Base-by-base conservation (phyloP, 2,113 vertebrate genomes). In the Circaetus cinerascens region DNA sequence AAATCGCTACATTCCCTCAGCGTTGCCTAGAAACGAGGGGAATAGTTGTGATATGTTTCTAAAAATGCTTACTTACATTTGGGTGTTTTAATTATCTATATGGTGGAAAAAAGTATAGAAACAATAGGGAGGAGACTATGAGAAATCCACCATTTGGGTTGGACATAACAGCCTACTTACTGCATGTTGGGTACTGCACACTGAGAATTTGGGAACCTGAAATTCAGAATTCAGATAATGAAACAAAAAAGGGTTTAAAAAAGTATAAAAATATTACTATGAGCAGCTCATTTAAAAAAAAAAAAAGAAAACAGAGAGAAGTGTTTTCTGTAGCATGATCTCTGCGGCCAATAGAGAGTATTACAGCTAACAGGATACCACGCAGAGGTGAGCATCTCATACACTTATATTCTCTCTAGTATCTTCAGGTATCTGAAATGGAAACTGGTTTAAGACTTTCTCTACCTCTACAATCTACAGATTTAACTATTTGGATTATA, bases 1-100 rank as follows among this genome's bases (percentile, higher is more conserved):
- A 93, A 95, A 95, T 81, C 14, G n/a, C 68, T 92, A 74, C 63
- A 71, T 90, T 94, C 92, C 74, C 66, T 91, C 89, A 96, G 69
- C 3, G 96, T 98, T 98, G 97, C 97, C 91, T 98, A 96, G 98
- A 97, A 98, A 98, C 97, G 75, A 88, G 25, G 21, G 46, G 77
- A 95, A 95, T 43, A 82, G 83, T 80, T 95, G 72, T 88, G 56
- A 55, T 85, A 59, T 23, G 76, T 88, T 97, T 95, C 94, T 96
- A 94, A 93, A 97, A 97, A 93, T 15, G 18, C 68, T 96, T 91
- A 78, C 43, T 67, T 78, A 86, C 29, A 74, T 89, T 95, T 78
- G 76, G 73, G 56, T 83, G 57, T 85, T 96, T 90, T 96, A 85
- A 93, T 97, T 95, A 91, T 55, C 72, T 59, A 36, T 55, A 80